Evolutionary conservation across 2,888 invertebrate species (phyloP).

Genomic region (Meandrusa payeni): DNA sequence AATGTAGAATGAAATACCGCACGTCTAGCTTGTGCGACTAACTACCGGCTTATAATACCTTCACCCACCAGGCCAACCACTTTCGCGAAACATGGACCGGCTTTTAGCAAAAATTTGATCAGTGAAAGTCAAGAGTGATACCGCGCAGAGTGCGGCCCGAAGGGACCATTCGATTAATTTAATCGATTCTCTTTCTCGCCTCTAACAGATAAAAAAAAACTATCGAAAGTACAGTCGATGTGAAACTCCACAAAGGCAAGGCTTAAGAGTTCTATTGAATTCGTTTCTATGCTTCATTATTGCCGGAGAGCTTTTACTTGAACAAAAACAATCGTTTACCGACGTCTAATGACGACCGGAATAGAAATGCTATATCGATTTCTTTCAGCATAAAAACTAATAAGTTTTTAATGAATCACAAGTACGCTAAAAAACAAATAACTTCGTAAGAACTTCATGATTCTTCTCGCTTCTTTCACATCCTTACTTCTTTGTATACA

Average conservation of each 20-base stretch:
- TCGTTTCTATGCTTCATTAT: constrained; percentile 19
- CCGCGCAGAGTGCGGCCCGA: constrained; percentile 36
- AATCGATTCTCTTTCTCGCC: constrained; percentile 41
- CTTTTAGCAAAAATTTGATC: constrained; percentile 79
- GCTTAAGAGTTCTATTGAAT: constrained; percentile 21
- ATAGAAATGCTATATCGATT: constrained; percentile 16
- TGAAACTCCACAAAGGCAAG: constrained; percentile 24
- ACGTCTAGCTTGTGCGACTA: constrained; percentile 46
- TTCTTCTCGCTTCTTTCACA: no score
- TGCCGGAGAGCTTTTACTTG: constrained; percentile 20
- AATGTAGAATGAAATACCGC: constrained; percentile 36
- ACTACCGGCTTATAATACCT: constrained; percentile 42
- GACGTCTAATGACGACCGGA: constrained; percentile 15
- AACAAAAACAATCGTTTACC: constrained; percentile 23
- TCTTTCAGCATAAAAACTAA: constrained; percentile 7
- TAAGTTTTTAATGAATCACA: no score
- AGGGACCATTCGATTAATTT: constrained; percentile 54
- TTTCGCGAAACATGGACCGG: constrained; percentile 75
- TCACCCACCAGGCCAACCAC: constrained; percentile 62
- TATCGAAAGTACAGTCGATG: constrained; percentile 22
- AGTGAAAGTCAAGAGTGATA: constrained; percentile 71
- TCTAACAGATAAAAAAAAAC: constrained; percentile 29
- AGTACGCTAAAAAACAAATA: no score
- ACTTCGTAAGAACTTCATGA: no score
- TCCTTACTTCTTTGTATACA: no score